Evolutionary conservation across 2,888 invertebrate genomes (phyloP), one percentile per base, ranked within the genome.

Genomic region (Xestobium rufovillosum): DNA sequence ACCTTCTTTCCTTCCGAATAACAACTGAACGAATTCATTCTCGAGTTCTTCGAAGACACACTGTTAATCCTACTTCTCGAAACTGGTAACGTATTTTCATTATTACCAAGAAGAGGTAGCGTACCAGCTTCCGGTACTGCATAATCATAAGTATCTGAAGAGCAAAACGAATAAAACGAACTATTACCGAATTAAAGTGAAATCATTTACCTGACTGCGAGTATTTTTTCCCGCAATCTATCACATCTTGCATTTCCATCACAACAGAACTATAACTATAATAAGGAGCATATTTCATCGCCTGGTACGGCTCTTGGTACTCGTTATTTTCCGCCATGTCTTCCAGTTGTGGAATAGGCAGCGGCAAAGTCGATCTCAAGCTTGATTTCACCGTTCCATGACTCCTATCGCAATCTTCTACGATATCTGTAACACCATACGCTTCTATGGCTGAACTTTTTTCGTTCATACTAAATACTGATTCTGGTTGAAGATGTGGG

Each of bases 291-390:
- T 79, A 81, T 60, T 79, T 78, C 48, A 82, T 66, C 12, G 81
- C 80, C 63, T 83, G 83, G 63, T 83, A 83, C 26, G 84, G 84
- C 66, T 84, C 84, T 57, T 83, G 83, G 63, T 84, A 84, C 59
- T 82, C 81, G 55, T 80, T 80, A 44, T 50, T 56, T 29, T 79
- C 73, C 58, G 77, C 75, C 49, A 77, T 70, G 53, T 76, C 76
- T 52, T 73, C 66, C 33, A 71, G 69, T 51, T 73, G 72, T 41
- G 70, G 68, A 58, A 75, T 68, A 39, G 67, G 68, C 2, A 71
- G 65, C 1, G 72, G 72, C 49, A 73, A 50, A 53, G 74, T 71
- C 1, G 72, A 71, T 44, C 63, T 52, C 36, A 67, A 56, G 44
- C 68, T 67, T 1, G 72, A 70, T 42, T 63, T 64, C 26, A 64